Percentiles rank a stretch among this genome's conserved stretches.
phyloP scores from a whole-genome alignment of 1,140 invertebrate species.

The Luehdorfia chinensis region DNA sequence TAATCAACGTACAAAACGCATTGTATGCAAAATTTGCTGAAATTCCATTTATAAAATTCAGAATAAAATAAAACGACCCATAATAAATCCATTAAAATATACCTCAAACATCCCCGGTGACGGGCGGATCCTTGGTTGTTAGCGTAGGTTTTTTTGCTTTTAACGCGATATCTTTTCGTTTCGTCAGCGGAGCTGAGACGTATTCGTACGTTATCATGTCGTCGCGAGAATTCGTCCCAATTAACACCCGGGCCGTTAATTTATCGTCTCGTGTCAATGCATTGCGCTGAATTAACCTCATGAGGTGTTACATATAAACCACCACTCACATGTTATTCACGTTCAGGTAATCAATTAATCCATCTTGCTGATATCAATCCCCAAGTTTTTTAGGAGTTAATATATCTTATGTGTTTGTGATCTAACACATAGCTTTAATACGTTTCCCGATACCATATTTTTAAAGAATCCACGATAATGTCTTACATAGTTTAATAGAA shows the following conservation, averaged over 20 bases:
- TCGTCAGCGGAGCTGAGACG: constrained; percentile 18
- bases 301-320: constrained; percentile 43
- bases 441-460: no score
- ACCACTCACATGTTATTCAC: constrained; percentile 2
- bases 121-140: constrained; percentile 19
- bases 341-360: constrained; percentile 4
- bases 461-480: no score
- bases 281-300: constrained; percentile 48
- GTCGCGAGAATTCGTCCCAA: constrained; percentile 57
- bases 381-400: no score
- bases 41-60: no score
- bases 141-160: constrained; percentile 22
- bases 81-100: constrained; percentile 13
- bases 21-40: no score
- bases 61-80: no score
- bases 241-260: constrained; percentile 59
- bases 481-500: no score
- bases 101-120: constrained; percentile 16
- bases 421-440: no score
- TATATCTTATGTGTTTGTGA: no score
- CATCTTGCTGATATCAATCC: no score
- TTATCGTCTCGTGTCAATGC: constrained; percentile 46
- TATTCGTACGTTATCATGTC: constrained; percentile 38
- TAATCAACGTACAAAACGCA: no score
- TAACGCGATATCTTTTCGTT: constrained; percentile 22